Base-by-base conservation (phyloP, 2,888 invertebrate genomes). In the Nysson spinosus region DNA sequence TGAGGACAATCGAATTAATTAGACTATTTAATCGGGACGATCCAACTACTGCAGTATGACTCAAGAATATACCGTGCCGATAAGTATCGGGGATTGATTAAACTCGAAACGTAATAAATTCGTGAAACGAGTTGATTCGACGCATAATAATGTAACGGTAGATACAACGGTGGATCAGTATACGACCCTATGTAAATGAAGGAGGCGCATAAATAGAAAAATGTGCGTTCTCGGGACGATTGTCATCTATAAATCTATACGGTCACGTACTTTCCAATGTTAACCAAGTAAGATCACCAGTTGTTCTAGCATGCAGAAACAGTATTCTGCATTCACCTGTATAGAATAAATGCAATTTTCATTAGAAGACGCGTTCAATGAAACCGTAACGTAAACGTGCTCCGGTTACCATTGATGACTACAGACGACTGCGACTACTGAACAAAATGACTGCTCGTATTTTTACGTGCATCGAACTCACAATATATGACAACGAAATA, bases 321-420 rank as follows among this genome's bases (percentile, higher is more conserved):
- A 28, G 52, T 17, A 16, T 35, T 7, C 26, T 42, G 22, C 42
- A 11, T 20, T 50, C 39, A 42, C 54, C 54, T 47, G 64, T 16
- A 9, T 32, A 12, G 66, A 71, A 62, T 57, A 61, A 66, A 62
- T 69, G 30, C 49, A 37, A 51, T 67, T 71, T 71, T 71, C 72
- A 63, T 71, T 63, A 55, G 66, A 71, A 71, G 37, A 37, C 19
- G 16, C 61, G 44, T 58, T 71, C 71, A 62, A 62, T 70, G 67
- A 60, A 71, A 71, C 55, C 56, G 71, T 62, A 67, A 71, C 52
- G 54, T 60, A 60, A 67, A 57, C 71, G 71, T 71, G 63, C 63
- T 42, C 46, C 55, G 58, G 37, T 63, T 71, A 62, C 63, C 34
- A 47, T 54, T 47, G 22, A 60, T 32, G 52, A 52, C 60, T 61